phyloP scores from a whole-genome alignment of 2,113 vertebrate species.

The Chroicocephalus ridibundus region DNA sequence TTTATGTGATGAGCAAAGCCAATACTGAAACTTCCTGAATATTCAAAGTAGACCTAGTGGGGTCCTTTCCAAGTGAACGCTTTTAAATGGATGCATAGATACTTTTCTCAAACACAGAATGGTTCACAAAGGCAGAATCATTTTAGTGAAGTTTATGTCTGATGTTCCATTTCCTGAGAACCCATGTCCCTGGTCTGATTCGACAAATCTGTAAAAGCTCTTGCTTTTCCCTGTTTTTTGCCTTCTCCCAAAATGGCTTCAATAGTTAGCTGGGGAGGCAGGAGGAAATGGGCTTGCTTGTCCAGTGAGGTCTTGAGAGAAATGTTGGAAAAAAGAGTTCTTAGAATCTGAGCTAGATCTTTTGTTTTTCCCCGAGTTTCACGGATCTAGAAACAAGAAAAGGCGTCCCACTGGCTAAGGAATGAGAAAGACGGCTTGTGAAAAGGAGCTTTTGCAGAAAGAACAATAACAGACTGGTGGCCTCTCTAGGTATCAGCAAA shows the following conservation, averaged over 20 bases:
- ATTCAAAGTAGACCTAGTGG: background rate
- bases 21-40: background rate
- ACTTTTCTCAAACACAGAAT: background rate
- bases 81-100: background rate
- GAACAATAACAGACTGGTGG: background rate
- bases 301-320: background rate
- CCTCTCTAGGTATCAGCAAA: background rate
- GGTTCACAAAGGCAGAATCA: background rate
- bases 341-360: background rate
- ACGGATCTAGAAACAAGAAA: background rate
- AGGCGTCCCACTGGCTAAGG: accelerated
- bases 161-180: background rate
- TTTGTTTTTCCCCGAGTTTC: background rate
- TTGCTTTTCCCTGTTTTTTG: background rate
- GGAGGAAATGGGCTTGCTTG: background rate
- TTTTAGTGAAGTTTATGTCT: background rate
- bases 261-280: background rate
- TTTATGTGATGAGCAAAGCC: background rate
- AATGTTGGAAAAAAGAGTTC: background rate
- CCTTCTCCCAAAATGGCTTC: background rate
- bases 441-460: background rate
- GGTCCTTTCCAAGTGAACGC: background rate
- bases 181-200: background rate
- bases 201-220: background rate
- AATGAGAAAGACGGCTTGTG: background rate